Evolutionary conservation across 2,888 invertebrate species (phyloP).

Genomic region (Leptinotarsa rubiginosa): DNA sequence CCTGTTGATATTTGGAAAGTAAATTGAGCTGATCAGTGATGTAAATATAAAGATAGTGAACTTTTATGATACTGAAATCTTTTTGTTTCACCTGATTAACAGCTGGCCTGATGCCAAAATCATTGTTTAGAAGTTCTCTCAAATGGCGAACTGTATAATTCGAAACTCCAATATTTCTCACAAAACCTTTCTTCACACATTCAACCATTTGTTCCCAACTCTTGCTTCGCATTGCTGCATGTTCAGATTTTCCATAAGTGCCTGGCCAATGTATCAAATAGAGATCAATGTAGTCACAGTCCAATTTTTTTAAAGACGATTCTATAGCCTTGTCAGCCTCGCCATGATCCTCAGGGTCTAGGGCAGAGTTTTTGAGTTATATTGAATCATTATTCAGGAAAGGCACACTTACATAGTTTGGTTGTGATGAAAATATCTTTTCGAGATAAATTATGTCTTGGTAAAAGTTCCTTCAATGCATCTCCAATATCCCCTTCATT

Average conservation of each 20-base stretch:
- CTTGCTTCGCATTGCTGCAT: conserved; percentile 68
- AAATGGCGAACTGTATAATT: conserved; percentile 81
- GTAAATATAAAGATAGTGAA: too few relatives aligned
- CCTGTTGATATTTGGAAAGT: too few relatives aligned
- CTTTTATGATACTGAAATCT: not conserved
- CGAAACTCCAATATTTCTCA: conserved; percentile 82
- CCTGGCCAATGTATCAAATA: conserved; percentile 89
- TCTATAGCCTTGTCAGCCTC: conserved; percentile 68
- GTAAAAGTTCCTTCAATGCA: conserved; percentile 74
- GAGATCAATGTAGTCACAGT: conserved; percentile 79
- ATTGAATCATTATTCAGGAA: not conserved
- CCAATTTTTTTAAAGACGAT: conserved; percentile 73
- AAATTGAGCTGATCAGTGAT: too few relatives aligned
- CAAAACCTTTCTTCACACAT: conserved; percentile 72
- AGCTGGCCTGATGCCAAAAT: conserved; percentile 72
- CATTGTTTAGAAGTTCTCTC: conserved; percentile 70
- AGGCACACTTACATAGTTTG: conserved; percentile 74
- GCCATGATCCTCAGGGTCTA: conserved; percentile 74
- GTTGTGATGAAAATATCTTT: conserved; percentile 84
- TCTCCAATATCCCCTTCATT: conserved; percentile 80
- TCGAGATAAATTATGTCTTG: conserved; percentile 75
- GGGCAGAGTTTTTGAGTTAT: too few relatives aligned
- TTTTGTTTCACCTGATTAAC: conserved; percentile 76
- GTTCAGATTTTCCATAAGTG: conserved; percentile 68
- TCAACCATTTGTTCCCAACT: conserved; percentile 79